Percentiles rank a stretch among this genome's conserved stretches.
Conservation (phyloP, 1,140 invertebrate genomes). For the Episyrphus balteatus region DNA sequence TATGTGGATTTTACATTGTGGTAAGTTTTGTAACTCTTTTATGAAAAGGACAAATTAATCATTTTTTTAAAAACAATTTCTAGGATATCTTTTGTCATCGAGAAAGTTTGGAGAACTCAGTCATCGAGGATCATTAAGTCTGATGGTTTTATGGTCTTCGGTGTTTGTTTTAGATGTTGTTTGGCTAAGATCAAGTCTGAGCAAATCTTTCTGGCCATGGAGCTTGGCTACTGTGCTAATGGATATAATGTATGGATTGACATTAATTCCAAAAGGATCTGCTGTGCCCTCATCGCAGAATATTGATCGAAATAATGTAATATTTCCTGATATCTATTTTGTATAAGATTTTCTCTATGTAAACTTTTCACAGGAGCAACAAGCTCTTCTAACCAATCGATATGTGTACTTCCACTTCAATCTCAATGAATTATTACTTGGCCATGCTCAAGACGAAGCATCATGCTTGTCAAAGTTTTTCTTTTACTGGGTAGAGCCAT, state of each 20-base stretch:
- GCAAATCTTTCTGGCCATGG: slow-evolving; percentile 39
- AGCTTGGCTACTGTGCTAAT: slow-evolving; percentile 40
- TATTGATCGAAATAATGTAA: background rate
- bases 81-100: slow-evolving; percentile 54
- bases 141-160: slow-evolving; percentile 54
- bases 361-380: slow-evolving; percentile 45
- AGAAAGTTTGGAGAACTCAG: slow-evolving; percentile 50
- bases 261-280: slow-evolving; percentile 45
- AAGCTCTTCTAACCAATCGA: slow-evolving; percentile 41
- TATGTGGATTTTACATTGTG: slow-evolving; percentile 68
- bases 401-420: slow-evolving; percentile 36
- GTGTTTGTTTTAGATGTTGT: slow-evolving; percentile 50
- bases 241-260: slow-evolving; percentile 48
- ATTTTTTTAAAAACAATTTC: background rate
- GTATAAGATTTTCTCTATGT: background rate
- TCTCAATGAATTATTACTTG: slow-evolving; percentile 50
- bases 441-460: slow-evolving; percentile 67
- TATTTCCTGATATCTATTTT: background rate
- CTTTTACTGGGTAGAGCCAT: slow-evolving; percentile 79
- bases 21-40: slow-evolving; percentile 14
- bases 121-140: slow-evolving; percentile 56
- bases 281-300: slow-evolving; percentile 7
- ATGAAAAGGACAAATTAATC: background rate
- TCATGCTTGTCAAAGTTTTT: slow-evolving; percentile 60
- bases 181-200: slow-evolving; percentile 40